These are phyloP conservation scores for Hypolimnas misippus DNA, from an alignment of 2,888 invertebrate genomes.

Conservation along the genomic window DNA sequence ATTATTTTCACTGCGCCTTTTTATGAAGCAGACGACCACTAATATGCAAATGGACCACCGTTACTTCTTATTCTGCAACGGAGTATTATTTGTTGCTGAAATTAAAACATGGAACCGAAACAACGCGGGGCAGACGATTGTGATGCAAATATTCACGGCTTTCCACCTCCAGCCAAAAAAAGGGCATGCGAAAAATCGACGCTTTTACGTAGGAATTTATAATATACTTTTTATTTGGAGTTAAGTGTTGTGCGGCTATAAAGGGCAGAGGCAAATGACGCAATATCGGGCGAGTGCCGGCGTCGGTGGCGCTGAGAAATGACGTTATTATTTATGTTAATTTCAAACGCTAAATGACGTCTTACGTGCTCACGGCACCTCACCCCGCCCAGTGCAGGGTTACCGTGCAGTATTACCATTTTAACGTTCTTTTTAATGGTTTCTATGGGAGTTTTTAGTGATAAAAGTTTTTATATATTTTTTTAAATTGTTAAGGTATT, in stretches of 20 bases:
- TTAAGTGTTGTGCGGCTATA: slow-evolving; percentile 73
- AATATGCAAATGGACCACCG: slow-evolving; percentile 70
- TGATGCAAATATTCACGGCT: slow-evolving; percentile 65
- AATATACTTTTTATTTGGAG: slow-evolving; percentile 77
- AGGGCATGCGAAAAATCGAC: slow-evolving; percentile 51
- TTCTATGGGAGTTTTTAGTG: slow-evolving; percentile 3
- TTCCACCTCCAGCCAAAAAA: slow-evolving; percentile 53
- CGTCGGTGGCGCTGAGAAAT: slow-evolving; percentile 60
- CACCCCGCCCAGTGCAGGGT: slow-evolving; percentile 50
- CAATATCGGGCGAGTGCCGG: slow-evolving; percentile 58
- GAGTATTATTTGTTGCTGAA: slow-evolving; percentile 77
- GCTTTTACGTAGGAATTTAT: slow-evolving; percentile 64
- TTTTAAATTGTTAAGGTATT: neutral
- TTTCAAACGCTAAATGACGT: slow-evolving; percentile 78
- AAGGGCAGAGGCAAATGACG: slow-evolving; percentile 76
- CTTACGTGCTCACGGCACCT: slow-evolving; percentile 74
- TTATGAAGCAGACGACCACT: slow-evolving; percentile 61
- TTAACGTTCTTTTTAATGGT: neutral
- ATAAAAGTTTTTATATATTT: neutral
- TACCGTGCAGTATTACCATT: slow-evolving; percentile 39
- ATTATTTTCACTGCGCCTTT: slow-evolving; percentile 55
- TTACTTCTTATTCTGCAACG: slow-evolving; percentile 70
- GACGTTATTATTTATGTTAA: slow-evolving; percentile 84
- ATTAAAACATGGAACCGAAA: slow-evolving; percentile 74
- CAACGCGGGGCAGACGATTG: slow-evolving; percentile 66